Evolutionary conservation across 1,140 invertebrate species (phyloP).

Genomic region (Ceratitis capitata): DNA sequence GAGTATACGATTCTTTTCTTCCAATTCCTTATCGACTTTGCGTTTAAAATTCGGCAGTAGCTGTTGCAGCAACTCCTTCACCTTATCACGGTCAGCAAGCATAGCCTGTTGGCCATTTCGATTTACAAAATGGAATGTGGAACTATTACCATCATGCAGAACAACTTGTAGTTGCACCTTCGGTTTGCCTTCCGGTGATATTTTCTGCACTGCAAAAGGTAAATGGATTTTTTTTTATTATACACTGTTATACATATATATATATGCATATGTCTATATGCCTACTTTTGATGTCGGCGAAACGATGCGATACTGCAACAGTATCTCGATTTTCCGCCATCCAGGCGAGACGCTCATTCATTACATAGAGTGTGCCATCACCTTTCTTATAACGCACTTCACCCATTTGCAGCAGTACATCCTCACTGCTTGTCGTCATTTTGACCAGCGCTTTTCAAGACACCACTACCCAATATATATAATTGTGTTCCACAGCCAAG

Average conservation of each 20-base stretch:
- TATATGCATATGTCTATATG: no score
- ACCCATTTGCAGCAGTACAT: constrained; percentile 90
- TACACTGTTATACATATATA: no score
- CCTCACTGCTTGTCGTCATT: constrained; percentile 73
- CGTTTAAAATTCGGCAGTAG: constrained; percentile 94
- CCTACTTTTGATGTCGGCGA: constrained; percentile 96
- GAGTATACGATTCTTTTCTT: constrained; percentile 88
- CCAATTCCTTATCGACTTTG: constrained; percentile 92
- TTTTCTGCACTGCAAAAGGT: constrained; percentile 86
- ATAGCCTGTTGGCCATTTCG: constrained; percentile 82
- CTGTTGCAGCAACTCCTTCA: constrained; percentile 92
- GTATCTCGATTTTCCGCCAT: constrained; percentile 92
- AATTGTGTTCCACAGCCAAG: not conserved
- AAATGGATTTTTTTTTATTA: not conserved
- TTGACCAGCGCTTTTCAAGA: not conserved
- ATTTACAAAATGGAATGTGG: constrained; percentile 98
- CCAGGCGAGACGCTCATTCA: constrained; percentile 95
- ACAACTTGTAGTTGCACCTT: constrained; percentile 99
- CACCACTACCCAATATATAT: not conserved
- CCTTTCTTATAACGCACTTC: constrained; percentile 96
- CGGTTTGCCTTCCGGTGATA: constrained; percentile 96
- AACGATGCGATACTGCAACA: constrained; percentile 91
- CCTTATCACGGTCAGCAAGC: constrained; percentile 88
- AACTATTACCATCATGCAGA: constrained; percentile 90
- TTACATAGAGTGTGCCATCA: constrained; percentile 94